Evolutionary conservation across 2,113 vertebrate genomes (phyloP), one percentile per base, ranked within the genome.

Genomic region (Dascyllus trimaculatus): DNA sequence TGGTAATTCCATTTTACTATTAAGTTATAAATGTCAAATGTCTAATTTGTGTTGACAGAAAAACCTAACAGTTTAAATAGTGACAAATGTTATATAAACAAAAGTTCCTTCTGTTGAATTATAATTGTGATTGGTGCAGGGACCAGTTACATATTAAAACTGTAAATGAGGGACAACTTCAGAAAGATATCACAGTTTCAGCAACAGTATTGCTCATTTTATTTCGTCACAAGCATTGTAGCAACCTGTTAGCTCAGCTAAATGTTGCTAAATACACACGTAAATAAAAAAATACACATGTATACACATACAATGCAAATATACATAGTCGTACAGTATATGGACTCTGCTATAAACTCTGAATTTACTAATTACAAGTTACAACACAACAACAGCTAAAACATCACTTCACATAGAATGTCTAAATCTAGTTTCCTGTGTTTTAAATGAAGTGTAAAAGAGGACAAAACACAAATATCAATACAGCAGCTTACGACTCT

Each of bases 201-300:
- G 75, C 81, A 89, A 87, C 3, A 79, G 73, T 89, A 92, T 92
- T 92, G 87, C 87, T 91, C 19, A 70, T 80, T 91, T 93, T 88
- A 92, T 92, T 89, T 11, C 84, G 80, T 86, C 85, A 87, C 80
- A 91, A 88, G 88, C 82, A 58, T 58, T 78, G 63, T 82, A 88
- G 87, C 89, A 92, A 89, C 75, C 57, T 9, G 21, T 91, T 91
- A 91, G 89, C 88, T 89, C 85, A 82, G 86, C 91, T 91, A 88
- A 91, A 87, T 84, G 84, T 86, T 86, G 87, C 86, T 59, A 69
- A 90, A 64, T 89, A 79, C 81, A 86, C 72, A 87, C 25, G 17
- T 65, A 78, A 83, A 88, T 64, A 71, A 84, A 89, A 91, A 84
- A 84, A 86, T 80, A 80, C 78, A 80, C 78, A 78, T 60, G 74